phyloP scores from a whole-genome alignment of 23 tunicate species.

The Diplosoma virens region DNA sequence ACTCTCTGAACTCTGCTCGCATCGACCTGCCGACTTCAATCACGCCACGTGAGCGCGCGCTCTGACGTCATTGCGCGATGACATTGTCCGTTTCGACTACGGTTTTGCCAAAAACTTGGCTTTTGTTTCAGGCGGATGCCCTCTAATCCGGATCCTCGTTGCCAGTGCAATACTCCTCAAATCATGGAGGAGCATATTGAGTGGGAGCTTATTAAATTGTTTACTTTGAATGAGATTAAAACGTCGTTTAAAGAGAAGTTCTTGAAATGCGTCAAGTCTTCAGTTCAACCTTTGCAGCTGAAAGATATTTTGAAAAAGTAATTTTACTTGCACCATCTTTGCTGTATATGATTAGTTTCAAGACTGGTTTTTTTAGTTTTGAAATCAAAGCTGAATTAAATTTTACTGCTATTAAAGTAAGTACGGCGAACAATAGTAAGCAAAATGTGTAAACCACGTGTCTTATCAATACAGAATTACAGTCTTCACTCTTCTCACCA shows the following conservation, averaged over 20 bases:
- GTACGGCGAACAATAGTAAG: neutral
- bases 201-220: constrained; percentile 33
- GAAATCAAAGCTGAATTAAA: neutral
- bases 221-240: constrained; percentile 51
- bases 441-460: no score
- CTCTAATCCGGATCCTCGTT: constrained; percentile 60
- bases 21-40: constrained; percentile 91
- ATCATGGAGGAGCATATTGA: constrained; percentile 66
- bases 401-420: neutral
- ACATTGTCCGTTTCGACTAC: no score
- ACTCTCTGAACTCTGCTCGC: constrained; percentile 79
- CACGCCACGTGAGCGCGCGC: constrained; percentile 78
- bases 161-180: constrained; percentile 86
- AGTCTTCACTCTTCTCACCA: no score
- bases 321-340: no score
- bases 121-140: constrained; percentile 58
- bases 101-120: no score
- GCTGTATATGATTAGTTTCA: neutral
- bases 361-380: neutral
- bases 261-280: constrained; percentile 44
- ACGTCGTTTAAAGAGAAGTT: constrained; percentile 39
- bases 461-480: no score
- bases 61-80: no score
- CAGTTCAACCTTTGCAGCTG: constrained; percentile 74
- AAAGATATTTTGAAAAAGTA: constrained; percentile 74